These are phyloP conservation scores for Athene noctua DNA, from an alignment of 2,113 vertebrate species.

Conservation along the genomic window DNA sequence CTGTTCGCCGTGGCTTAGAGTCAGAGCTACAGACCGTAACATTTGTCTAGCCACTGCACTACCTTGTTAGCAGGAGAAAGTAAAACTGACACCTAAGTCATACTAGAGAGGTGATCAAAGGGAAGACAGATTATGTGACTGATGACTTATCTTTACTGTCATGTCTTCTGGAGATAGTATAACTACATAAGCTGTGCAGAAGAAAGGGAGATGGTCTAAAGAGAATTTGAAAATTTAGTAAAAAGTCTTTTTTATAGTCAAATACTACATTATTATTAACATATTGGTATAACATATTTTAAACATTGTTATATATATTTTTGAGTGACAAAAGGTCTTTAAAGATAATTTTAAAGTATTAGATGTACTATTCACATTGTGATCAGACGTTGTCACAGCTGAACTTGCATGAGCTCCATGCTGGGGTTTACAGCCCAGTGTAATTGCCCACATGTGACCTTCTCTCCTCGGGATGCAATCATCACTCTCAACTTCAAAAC, in stretches of 20 bases:
- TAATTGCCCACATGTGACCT: background rate
- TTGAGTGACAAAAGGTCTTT: background rate
- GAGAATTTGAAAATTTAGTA: background rate
- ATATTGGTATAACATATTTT: background rate
- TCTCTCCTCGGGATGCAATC: background rate
- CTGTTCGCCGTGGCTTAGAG: background rate
- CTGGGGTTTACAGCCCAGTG: background rate
- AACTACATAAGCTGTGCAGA: background rate
- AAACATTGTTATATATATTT: background rate
- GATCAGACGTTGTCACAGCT: background rate
- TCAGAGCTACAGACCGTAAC: background rate
- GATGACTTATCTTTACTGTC: background rate
- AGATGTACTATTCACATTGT: background rate
- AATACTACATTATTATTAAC: background rate
- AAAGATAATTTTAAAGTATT: background rate
- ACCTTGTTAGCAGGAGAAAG: background rate
- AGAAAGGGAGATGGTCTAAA: background rate
- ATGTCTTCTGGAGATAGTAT: background rate
- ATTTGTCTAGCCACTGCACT: background rate
- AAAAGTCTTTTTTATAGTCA: background rate
- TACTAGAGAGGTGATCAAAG: background rate
- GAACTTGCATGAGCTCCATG: background rate
- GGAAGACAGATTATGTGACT: background rate
- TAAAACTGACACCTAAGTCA: background rate
- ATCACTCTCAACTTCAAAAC: background rate